These are phyloP conservation scores for Plectrocnemia conspersa DNA, from an alignment of 1,140 invertebrate genomes.

Conservation along the genomic window DNA sequence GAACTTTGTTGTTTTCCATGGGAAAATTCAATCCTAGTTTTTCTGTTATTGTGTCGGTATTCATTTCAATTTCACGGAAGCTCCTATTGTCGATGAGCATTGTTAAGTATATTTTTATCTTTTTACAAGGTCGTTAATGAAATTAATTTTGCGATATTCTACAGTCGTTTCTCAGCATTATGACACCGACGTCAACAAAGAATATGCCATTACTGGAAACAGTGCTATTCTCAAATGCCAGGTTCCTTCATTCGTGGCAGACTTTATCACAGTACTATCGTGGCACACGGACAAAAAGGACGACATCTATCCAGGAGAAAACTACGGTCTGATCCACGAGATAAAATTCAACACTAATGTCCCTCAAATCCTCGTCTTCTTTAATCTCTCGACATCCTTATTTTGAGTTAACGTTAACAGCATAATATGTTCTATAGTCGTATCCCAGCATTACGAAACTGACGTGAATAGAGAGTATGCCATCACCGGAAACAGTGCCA, in stretches of 20 bases:
- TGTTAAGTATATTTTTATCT: neutral
- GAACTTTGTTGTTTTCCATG: too few relatives aligned
- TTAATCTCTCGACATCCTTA: neutral
- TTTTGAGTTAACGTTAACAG: neutral
- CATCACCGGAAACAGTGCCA: constrained; percentile 87
- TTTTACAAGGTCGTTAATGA: neutral
- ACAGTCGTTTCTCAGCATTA: constrained; percentile 84
- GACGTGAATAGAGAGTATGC: constrained; percentile 92
- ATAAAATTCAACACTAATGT: neutral
- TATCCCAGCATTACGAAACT: constrained; percentile 65
- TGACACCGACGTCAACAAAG: constrained; percentile 87
- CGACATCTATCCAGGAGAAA: constrained; percentile 56
- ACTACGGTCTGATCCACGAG: constrained; percentile 55
- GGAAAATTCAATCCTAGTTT: too few relatives aligned
- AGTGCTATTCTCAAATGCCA: constrained; percentile 90
- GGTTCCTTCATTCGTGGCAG: constrained; percentile 87
- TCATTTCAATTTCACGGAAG: too few relatives aligned
- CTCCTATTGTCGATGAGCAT: too few relatives aligned
- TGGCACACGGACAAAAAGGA: constrained; percentile 81
- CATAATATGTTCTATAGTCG: neutral
- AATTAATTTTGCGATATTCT: neutral
- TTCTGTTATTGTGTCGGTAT: too few relatives aligned
- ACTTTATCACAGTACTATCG: constrained; percentile 80
- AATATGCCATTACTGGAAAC: constrained; percentile 89
- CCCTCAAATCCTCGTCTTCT: constrained; percentile 1